Evolutionary conservation across 2,797 vertebrate genomes (phyloP).

Genomic region (Enteromius mattozi): DNA sequence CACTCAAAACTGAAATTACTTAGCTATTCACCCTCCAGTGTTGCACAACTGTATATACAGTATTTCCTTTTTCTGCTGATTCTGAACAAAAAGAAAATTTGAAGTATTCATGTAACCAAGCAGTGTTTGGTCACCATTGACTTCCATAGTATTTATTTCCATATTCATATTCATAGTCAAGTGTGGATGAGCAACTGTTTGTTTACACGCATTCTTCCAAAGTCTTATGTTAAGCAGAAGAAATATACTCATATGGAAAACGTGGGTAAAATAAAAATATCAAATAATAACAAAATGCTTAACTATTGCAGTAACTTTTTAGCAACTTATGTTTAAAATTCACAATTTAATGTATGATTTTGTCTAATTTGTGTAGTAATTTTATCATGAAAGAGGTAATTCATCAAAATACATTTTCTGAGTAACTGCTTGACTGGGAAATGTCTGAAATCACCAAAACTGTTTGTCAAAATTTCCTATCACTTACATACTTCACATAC

Average conservation of each 20-base stretch:
- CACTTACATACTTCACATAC: background rate
- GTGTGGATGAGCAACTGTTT: background rate
- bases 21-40: background rate
- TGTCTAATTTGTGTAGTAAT: background rate
- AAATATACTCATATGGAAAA: background rate
- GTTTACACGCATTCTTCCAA: background rate
- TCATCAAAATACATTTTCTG: background rate
- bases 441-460: background rate
- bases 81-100: background rate
- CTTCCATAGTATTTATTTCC: background rate
- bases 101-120: background rate
- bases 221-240: background rate
- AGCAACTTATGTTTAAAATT: background rate
- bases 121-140: background rate
- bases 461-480: too few relatives aligned
- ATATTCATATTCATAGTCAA: background rate
- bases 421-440: background rate
- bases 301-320: background rate
- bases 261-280: background rate
- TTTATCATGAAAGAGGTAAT: background rate
- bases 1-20: background rate
- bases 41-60: too few relatives aligned
- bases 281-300: background rate
- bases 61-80: background rate
- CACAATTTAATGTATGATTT: background rate